Base-by-base conservation (phyloP, 2,888 invertebrate genomes). In the Andricus quercusramuli region DNA sequence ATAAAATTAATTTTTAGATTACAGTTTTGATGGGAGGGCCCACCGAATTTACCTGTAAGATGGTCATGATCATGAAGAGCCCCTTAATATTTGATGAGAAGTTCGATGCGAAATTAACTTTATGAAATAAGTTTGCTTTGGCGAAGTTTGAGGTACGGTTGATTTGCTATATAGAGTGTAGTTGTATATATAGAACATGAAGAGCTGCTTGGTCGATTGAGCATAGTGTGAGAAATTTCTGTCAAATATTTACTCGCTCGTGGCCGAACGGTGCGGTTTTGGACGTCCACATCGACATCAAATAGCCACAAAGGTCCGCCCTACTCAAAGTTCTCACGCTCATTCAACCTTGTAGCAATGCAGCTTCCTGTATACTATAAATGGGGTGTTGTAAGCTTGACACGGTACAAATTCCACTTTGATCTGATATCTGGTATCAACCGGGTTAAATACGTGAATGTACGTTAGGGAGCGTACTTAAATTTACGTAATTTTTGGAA, bases 231-330 rank as follows among this genome's bases (percentile, higher is more conserved):
- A 77, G 76, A 47, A 74, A 64, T 67, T 79, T 79, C 56, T 56
- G 80, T 76, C 81, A 84, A 82, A 84, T 83, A 83, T 84, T 84
- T 84, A 83, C 83, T 82, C 78, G 79, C 80, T 80, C 78, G 68
- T 79, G 82, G 82, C 82, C 74, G 76, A n/a, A 56, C 77, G 70
- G 47, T 84, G 84, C 62, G 84, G 84, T 82, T 81, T 62, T 70
- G 74, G 79, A 79, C 67, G 79, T 80, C 79, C 80, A 82, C 83
- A 80, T 83, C 80, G 80, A 80, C 80, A 37, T 80, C 78, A 51
- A 78, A 79, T 79, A 59, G 74, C 82, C 83, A 82, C 83, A 81
- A 78, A 79, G 81, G 66, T 78, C 62, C 74, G 78, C 59, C 64
- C 78, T n/a, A 78, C 64, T 80, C 65, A 80, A 78, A 79, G 78